phyloP scores from a whole-genome alignment of 2,888 invertebrate species.

The Drosophila rubida region DNA sequence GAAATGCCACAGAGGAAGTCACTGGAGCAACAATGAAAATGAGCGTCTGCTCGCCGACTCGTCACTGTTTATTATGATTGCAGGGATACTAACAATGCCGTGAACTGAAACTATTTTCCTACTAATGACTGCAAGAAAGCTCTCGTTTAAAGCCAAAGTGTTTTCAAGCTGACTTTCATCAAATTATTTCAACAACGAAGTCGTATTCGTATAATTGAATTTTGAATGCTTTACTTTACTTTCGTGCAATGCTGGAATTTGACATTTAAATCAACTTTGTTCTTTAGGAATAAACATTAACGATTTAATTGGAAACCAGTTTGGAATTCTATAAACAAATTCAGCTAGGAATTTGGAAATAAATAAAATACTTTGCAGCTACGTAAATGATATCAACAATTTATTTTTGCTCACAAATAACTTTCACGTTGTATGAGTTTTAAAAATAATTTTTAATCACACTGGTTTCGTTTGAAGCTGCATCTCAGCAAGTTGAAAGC shows the following conservation, averaged over 20 bases:
- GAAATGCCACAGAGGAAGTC: slow-evolving; percentile 60
- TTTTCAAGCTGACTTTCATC: neutral
- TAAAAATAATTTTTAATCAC: neutral
- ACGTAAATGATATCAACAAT: neutral
- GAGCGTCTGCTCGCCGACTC: slow-evolving; percentile 31
- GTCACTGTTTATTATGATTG: slow-evolving; percentile 43
- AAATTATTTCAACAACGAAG: neutral
- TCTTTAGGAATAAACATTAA: neutral
- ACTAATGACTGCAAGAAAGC: slow-evolving; percentile 22
- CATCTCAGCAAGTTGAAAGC: neutral
- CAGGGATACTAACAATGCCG: slow-evolving; percentile 32
- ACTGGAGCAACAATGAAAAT: slow-evolving; percentile 49
- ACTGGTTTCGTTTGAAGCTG: neutral
- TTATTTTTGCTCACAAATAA: neutral
- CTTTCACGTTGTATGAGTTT: neutral
- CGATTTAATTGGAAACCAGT: neutral
- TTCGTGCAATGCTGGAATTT: neutral
- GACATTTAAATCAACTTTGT: neutral
- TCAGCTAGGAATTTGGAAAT: neutral
- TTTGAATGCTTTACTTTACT: neutral
- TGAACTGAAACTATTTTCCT: slow-evolving; percentile 18
- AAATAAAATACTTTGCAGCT: neutral
- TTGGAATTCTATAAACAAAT: neutral
- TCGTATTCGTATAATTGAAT: neutral
- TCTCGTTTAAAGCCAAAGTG: slow-evolving; percentile 35